phyloP scores from a whole-genome alignment of 2,888 invertebrate genomes.

The Drosophila acutilabella region DNA sequence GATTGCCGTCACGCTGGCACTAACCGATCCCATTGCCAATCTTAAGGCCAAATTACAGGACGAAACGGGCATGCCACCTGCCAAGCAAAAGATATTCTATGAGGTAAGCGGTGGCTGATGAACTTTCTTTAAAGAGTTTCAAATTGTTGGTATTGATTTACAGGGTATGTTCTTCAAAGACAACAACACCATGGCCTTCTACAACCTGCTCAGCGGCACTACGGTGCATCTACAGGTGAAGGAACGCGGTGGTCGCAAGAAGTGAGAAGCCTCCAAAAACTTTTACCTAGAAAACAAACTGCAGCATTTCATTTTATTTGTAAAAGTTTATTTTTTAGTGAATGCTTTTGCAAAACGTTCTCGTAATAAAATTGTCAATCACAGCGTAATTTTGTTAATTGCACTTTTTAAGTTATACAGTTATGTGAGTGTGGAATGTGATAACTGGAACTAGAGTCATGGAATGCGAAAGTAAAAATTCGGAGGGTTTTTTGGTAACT shows the following conservation, averaged over 20 bases:
- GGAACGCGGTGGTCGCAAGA: constrained; percentile 98
- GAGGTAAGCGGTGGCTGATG: constrained; percentile 88
- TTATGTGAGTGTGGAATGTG: constrained; percentile 44
- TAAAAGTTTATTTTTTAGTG: constrained; percentile 56
- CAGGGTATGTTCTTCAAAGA: constrained; percentile 99
- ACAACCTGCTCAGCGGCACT: constrained; percentile 95
- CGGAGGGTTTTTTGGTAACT: constrained; percentile 14
- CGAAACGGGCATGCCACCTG: constrained; percentile 95
- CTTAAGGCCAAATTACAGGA: constrained; percentile 95
- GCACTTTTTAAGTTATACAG: constrained; percentile 65
- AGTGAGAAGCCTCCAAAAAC: constrained; percentile 86
- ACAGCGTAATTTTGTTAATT: constrained; percentile 70
- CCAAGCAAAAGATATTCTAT: constrained; percentile 98
- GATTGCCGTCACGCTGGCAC: constrained; percentile 90
- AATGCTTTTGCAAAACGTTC: constrained; percentile 61
- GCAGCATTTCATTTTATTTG: constrained; percentile 29
- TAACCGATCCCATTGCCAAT: constrained; percentile 92
- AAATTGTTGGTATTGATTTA: constrained; percentile 65
- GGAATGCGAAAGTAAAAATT: constrained; percentile 32
- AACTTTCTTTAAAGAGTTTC: background rate
- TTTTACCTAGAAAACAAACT: background rate
- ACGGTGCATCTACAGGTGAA: constrained; percentile 96
- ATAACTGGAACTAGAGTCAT: constrained; percentile 16
- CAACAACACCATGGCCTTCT: constrained; percentile 96
- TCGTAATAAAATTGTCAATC: constrained; percentile 70